These are phyloP conservation scores for Solenodon paradoxus DNA, from an alignment of 2,113 vertebrate genomes.

Conservation along the genomic window DNA sequence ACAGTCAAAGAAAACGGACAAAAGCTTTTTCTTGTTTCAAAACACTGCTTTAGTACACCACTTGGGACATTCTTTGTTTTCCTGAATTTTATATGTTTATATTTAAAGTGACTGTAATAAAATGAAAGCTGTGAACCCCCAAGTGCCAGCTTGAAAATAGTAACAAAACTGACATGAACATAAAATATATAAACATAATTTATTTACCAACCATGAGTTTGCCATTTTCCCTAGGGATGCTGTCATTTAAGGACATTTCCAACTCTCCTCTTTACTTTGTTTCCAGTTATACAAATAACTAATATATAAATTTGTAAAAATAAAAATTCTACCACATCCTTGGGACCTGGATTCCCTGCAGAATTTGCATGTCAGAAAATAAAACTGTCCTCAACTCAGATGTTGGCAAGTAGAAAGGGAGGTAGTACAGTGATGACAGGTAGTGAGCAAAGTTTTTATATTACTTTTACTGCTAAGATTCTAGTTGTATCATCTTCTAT, in stretches of 20 bases:
- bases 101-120: constrained; percentile 37
- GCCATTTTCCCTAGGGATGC: constrained; percentile 48
- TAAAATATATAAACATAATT: constrained; percentile 63
- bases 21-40: constrained; percentile 9
- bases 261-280: constrained; percentile 44
- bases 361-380: neutral
- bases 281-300: constrained; percentile 52
- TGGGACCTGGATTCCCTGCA: neutral
- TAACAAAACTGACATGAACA: constrained; percentile 55
- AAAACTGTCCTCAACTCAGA: neutral
- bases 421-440: neutral
- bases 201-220: constrained; percentile 60
- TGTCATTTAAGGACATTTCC: constrained; percentile 65
- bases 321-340: neutral
- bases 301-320: constrained; percentile 62
- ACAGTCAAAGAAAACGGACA: neutral
- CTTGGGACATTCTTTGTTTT: neutral
- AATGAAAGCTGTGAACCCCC: constrained; percentile 55
- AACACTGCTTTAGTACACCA: neutral
- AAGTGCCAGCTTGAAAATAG: constrained; percentile 50
- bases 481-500: neutral
- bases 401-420: neutral
- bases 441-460: neutral
- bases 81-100: constrained; percentile 57
- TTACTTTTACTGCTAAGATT: neutral